Conservation (phyloP, 23 tunicate genomes). For the Trididemnum nubilum region DNA sequence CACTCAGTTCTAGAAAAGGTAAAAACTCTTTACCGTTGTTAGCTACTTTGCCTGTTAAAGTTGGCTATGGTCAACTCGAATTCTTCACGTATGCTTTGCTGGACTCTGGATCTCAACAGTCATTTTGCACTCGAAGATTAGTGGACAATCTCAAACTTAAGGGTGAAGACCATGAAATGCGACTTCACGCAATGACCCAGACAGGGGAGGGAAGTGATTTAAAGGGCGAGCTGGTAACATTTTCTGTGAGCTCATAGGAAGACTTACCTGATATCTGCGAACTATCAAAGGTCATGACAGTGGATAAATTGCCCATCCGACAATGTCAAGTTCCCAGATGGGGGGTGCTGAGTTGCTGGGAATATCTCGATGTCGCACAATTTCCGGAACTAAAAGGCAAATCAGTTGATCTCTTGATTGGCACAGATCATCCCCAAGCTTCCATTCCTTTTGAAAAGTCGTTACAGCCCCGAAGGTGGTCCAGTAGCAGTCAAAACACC, state of each 20-base stretch:
- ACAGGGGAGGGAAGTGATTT: background rate
- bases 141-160: background rate
- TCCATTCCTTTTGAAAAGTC: background rate
- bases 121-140: conserved; percentile 5
- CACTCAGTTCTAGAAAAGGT: background rate
- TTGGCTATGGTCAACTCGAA: background rate
- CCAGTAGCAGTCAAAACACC: conserved; percentile 5
- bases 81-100: conserved; percentile 8
- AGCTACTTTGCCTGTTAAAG: background rate
- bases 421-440: background rate
- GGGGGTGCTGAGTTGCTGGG: background rate
- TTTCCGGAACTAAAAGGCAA: background rate
- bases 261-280: background rate
- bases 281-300: background rate
- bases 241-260: background rate
- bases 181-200: background rate
- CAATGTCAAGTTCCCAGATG: background rate
- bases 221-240: background rate
- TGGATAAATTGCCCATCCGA: background rate
- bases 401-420: background rate
- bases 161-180: background rate
- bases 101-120: conserved; percentile 17
- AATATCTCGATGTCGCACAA: background rate
- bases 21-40: background rate
- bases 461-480: background rate